These are phyloP conservation scores for Trypoxylus dichotomus DNA, from an alignment of 1,140 invertebrate genomes.

Conservation along the genomic window DNA sequence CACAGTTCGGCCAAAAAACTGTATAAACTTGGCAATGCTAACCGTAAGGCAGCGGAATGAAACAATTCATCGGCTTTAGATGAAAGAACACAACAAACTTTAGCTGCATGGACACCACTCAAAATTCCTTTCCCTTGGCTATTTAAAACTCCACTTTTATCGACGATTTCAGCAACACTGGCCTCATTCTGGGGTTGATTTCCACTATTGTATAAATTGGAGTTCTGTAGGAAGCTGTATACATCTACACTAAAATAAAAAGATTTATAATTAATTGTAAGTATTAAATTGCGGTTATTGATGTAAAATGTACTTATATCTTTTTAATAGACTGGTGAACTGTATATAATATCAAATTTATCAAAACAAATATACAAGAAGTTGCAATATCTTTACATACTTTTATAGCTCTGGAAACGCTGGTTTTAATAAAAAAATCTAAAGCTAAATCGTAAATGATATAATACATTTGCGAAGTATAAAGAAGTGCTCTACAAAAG, in stretches of 20 bases:
- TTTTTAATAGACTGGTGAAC: too few relatives aligned
- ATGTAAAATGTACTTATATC: too few relatives aligned
- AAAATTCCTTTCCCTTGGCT: conserved; percentile 69
- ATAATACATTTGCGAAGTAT: too few relatives aligned
- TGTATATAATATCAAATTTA: too few relatives aligned
- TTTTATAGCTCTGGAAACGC: too few relatives aligned
- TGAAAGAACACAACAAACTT: conserved; percentile 83
- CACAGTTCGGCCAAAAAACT: conserved; percentile 81
- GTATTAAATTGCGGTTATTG: too few relatives aligned
- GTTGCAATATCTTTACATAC: too few relatives aligned
- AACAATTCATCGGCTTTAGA: conserved; percentile 84
- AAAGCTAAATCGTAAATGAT: too few relatives aligned
- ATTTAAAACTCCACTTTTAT: conserved; percentile 64
- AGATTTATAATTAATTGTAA: too few relatives aligned
- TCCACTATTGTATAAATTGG: conserved; percentile 48
- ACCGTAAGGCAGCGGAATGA: conserved; percentile 81
- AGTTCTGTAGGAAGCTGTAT: conserved; percentile 78
- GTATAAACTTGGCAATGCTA: conserved; percentile 83
- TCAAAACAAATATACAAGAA: too few relatives aligned
- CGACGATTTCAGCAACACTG: conserved; percentile 65
- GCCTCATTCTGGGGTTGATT: conserved; percentile 41
- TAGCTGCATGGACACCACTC: conserved; percentile 77
- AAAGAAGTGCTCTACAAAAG: too few relatives aligned
- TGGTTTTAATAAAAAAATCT: too few relatives aligned
- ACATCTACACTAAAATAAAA: conserved; percentile 69